These are phyloP conservation scores for Phaethornis superciliosus DNA, from an alignment of 2,113 vertebrate species.

Conservation along the genomic window DNA sequence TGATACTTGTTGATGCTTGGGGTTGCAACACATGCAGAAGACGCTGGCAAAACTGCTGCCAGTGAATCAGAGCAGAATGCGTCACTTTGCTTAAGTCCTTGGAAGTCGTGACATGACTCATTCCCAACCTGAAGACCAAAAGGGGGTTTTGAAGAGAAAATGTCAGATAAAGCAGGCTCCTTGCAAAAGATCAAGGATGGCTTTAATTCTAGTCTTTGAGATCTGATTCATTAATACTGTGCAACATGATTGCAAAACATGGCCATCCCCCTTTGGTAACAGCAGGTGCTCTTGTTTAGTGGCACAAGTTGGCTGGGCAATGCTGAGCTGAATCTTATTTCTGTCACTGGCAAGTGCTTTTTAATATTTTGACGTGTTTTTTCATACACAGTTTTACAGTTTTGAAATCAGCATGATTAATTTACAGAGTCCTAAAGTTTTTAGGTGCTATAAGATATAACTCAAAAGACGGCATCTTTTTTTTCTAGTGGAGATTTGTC, in stretches of 20 bases:
- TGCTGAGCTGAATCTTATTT: not conserved
- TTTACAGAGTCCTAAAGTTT: not conserved
- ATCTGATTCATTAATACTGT: not conserved
- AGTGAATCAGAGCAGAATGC: conserved; percentile 29
- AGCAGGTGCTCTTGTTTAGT: not conserved
- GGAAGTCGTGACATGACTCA: not conserved
- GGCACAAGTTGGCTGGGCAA: not conserved
- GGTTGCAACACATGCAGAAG: conserved; percentile 5
- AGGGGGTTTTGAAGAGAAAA: not conserved
- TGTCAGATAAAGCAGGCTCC: not conserved
- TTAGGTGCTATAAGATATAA: not conserved
- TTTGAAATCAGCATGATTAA: not conserved
- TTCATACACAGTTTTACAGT: not conserved
- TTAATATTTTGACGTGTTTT: not conserved
- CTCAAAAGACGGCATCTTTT: not conserved
- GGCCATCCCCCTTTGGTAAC: not conserved
- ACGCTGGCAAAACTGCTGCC: not conserved
- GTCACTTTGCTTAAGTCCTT: not conserved
- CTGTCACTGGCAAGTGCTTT: not conserved
- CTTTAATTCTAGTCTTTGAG: not conserved
- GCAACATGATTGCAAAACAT: not conserved
- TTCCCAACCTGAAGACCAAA: not conserved
- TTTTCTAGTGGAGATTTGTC: not conserved
- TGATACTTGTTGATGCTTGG: not conserved
- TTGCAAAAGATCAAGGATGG: not conserved